Percentiles rank a stretch among this genome's conserved stretches.
Evolutionary conservation across 2,888 invertebrate species (phyloP).

Genomic region (Heliconius erato): DNA sequence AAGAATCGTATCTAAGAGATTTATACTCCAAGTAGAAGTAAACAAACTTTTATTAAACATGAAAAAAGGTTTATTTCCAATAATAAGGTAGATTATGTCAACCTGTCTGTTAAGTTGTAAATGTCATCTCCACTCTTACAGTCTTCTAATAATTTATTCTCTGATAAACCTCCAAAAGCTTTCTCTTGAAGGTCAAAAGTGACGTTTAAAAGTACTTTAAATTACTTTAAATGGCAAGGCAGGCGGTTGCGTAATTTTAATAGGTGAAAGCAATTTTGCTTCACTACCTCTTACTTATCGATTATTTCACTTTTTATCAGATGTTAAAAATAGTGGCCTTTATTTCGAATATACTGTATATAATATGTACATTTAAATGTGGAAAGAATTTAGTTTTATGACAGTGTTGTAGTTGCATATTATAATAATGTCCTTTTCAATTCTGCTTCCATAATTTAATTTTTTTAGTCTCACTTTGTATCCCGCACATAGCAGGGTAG

Average conservation of each 20-base stretch:
- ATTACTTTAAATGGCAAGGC: conserved; percentile 25
- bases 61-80: neutral
- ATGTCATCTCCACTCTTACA: conserved; percentile 4
- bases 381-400: neutral
- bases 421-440: neutral
- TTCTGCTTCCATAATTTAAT: neutral
- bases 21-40: conserved; percentile 2
- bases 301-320: conserved; percentile 17
- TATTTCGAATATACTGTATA: neutral
- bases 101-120: neutral
- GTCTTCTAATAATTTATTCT: conserved; percentile 20
- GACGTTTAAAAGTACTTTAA: conserved; percentile 2
- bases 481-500: neutral
- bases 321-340: neutral
- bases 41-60: conserved; percentile 7
- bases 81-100: conserved; percentile 6
- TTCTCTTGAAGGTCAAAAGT: conserved; percentile 31
- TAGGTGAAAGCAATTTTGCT: conserved; percentile 41
- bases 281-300: conserved; percentile 19
- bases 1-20: neutral
- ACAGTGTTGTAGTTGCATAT: too few relatives aligned
- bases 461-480: neutral
- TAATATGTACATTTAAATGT: neutral
- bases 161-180: neutral
- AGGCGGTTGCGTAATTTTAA: conserved; percentile 26